Conservation (phyloP, 2,888 invertebrate genomes). For the Rotaria sp. region DNA sequence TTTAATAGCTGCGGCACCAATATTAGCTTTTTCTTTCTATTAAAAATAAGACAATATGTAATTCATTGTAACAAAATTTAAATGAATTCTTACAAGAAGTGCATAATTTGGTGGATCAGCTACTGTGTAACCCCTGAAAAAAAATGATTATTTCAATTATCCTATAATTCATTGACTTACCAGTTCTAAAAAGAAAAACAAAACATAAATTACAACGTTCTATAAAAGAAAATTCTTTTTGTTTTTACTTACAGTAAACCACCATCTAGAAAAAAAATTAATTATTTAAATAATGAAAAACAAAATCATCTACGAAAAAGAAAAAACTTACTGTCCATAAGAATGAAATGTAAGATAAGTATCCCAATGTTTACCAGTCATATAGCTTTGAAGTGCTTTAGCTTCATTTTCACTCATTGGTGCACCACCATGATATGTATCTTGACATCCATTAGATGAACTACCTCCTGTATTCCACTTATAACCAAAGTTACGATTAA, state of each 20-base stretch:
- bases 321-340: not conserved
- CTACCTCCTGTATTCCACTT: constrained; percentile 57
- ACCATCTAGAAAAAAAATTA: not conserved
- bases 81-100: not conserved
- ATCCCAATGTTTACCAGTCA: constrained; percentile 28
- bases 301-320: not conserved
- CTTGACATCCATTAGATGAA: constrained; percentile 42
- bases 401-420: constrained; percentile 36
- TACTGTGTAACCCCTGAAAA: constrained; percentile 35
- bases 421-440: constrained; percentile 42
- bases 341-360: constrained; percentile 39
- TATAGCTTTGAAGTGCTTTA: constrained; percentile 31
- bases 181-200: constrained; percentile 14
- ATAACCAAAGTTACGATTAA: constrained; percentile 66
- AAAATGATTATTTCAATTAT: not conserved
- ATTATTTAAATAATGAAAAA: not conserved
- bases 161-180: not conserved
- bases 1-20: constrained; percentile 33
- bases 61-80: not conserved
- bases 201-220: not conserved
- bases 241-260: not conserved
- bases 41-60: not conserved
- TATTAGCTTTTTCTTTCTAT: constrained; percentile 32
- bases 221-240: not conserved
- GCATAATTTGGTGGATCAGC: constrained; percentile 24